These are phyloP conservation scores for Phataginus tricuspis DNA, from an alignment of 2,797 vertebrate genomes.

Conservation along the genomic window DNA sequence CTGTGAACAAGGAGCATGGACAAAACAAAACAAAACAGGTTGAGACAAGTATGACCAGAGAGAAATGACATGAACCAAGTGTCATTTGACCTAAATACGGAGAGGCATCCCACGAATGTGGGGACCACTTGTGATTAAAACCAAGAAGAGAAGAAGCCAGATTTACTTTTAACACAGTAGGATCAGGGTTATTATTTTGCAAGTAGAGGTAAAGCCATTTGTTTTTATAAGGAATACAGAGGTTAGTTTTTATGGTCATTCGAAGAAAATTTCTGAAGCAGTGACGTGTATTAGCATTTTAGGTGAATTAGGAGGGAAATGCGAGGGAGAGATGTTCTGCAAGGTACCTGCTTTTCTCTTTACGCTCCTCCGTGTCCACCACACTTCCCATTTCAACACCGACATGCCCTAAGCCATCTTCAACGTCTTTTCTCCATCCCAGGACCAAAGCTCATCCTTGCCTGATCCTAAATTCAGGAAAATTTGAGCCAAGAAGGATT, in stretches of 20 bases:
- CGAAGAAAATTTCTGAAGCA: background rate
- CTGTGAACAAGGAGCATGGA: too few relatives aligned
- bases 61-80: background rate
- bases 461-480: background rate
- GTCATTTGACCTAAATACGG: background rate
- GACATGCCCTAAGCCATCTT: too few relatives aligned
- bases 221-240: background rate
- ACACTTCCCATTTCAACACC: background rate
- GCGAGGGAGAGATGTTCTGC: rapidly evolving
- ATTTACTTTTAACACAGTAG: background rate
- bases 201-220: background rate
- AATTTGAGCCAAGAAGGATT: background rate
- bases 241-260: background rate
- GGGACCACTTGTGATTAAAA: background rate
- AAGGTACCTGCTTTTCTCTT: background rate
- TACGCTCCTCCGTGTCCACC: rapidly evolving
- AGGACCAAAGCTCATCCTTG: background rate
- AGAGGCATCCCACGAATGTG: rapidly evolving
- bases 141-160: background rate
- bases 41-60: background rate
- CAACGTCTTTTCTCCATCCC: background rate
- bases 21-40: background rate
- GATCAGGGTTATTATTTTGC: background rate
- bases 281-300: background rate
- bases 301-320: background rate